Evolutionary conservation across 2,113 vertebrate genomes (phyloP).

Genomic region (Lophochroa leadbeateri): DNA sequence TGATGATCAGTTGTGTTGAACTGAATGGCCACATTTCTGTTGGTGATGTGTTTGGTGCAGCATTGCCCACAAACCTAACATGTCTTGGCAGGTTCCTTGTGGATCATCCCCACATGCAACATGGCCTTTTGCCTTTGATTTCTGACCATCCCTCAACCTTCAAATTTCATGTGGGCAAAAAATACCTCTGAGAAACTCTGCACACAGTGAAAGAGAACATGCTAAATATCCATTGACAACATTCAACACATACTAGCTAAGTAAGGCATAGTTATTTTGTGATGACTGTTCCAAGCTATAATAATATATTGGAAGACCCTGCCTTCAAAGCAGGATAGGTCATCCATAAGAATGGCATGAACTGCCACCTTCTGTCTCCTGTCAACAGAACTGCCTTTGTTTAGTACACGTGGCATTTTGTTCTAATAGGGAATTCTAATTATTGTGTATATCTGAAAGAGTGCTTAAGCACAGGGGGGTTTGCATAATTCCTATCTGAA

Average conservation of each 20-base stretch:
- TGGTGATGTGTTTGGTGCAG: not conserved
- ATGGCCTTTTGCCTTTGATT: not conserved
- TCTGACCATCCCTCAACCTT: not conserved
- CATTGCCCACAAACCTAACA: not conserved
- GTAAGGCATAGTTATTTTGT: not conserved
- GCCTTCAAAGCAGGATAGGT: not conserved
- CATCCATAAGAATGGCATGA: not conserved
- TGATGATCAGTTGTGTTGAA: not conserved
- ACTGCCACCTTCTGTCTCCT: not conserved
- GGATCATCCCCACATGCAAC: fast-evolving
- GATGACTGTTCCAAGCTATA: not conserved
- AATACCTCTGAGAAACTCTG: not conserved
- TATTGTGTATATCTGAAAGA: not conserved
- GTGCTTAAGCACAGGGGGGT: not conserved
- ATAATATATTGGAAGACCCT: not conserved
- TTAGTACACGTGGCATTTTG: not conserved
- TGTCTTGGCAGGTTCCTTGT: not conserved
- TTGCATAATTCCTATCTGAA: not conserved
- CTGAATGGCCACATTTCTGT: not conserved
- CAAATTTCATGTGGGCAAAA: not conserved
- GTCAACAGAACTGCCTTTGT: not conserved
- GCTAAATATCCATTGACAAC: not conserved
- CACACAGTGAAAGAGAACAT: not conserved
- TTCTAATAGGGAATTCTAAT: not conserved
- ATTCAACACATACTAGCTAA: not conserved